Conservation (phyloP, 2,888 invertebrate species). For the Pristionchus arcanus region DNA sequence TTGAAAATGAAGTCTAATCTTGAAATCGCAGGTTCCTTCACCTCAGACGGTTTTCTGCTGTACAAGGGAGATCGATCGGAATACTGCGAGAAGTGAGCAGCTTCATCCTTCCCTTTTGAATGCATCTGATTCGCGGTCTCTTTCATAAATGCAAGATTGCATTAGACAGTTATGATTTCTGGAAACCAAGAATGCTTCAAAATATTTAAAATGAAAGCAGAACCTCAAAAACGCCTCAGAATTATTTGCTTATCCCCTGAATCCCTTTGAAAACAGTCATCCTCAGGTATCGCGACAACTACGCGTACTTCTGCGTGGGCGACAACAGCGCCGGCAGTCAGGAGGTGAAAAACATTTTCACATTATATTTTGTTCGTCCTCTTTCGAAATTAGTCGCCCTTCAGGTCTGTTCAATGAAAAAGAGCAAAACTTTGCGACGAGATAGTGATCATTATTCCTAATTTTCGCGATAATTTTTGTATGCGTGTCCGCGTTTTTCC, state of each 20-base stretch:
- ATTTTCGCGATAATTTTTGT: too few relatives aligned
- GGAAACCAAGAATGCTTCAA: too few relatives aligned
- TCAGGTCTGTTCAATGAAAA: too few relatives aligned
- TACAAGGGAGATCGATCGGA: constrained; percentile 45
- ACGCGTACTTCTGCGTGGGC: constrained; percentile 51
- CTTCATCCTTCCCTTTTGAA: not conserved
- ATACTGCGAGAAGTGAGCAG: constrained; percentile 37
- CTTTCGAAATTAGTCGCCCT: not conserved
- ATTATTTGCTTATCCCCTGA: too few relatives aligned
- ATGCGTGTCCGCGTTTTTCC: too few relatives aligned
- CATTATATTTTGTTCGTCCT: not conserved
- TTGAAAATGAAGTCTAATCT: not conserved
- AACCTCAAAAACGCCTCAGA: too few relatives aligned
- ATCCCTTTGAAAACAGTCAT: too few relatives aligned
- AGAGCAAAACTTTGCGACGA: too few relatives aligned
- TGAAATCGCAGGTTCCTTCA: constrained; percentile 8
- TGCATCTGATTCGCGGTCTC: not conserved
- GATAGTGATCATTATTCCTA: too few relatives aligned
- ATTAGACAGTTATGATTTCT: too few relatives aligned
- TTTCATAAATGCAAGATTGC: too few relatives aligned
- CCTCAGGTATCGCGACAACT: constrained; percentile 53
- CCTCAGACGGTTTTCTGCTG: constrained; percentile 38
- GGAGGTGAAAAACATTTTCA: not conserved
- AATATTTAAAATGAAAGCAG: too few relatives aligned
- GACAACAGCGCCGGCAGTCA: not conserved